phyloP scores from a whole-genome alignment of 2,113 vertebrate species.

The Tragelaphus scriptus region DNA sequence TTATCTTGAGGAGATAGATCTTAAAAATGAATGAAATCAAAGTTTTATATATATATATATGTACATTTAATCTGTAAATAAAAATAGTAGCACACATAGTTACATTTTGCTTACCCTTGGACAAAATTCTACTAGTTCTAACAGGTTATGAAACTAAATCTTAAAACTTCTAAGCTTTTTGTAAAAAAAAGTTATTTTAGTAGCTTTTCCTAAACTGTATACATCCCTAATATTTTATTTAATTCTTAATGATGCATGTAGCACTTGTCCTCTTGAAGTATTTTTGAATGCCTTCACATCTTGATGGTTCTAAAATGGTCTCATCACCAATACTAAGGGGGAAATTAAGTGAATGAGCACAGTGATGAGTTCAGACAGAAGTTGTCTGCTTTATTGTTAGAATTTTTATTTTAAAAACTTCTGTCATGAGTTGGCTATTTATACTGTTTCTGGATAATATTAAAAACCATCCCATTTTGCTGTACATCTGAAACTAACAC shows the following conservation, averaged over 20 bases:
- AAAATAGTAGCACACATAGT: neutral
- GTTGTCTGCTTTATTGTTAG: neutral
- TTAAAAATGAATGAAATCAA: neutral
- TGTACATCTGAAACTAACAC: neutral
- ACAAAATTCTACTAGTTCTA: neutral
- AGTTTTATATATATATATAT: neutral
- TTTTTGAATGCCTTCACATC: neutral
- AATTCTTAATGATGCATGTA: neutral
- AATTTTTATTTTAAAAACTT: neutral
- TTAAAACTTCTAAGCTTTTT: neutral
- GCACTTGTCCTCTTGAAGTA: neutral
- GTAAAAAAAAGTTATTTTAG: neutral
- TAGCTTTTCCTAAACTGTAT: neutral
- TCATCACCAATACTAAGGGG: neutral
- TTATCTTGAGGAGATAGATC: neutral
- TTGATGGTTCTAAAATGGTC: neutral
- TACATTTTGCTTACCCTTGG: neutral
- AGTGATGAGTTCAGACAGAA: neutral
- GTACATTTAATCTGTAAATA: neutral
- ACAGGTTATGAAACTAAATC: neutral
- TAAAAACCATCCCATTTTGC: neutral
- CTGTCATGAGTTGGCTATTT: neutral
- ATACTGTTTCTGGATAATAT: neutral
- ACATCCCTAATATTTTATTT: neutral
- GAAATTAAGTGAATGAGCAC: neutral